Evolutionary conservation across 2,113 vertebrate genomes (phyloP), one percentile per base, ranked within the genome.

Genomic region (Tragelaphus strepsiceros): DNA sequence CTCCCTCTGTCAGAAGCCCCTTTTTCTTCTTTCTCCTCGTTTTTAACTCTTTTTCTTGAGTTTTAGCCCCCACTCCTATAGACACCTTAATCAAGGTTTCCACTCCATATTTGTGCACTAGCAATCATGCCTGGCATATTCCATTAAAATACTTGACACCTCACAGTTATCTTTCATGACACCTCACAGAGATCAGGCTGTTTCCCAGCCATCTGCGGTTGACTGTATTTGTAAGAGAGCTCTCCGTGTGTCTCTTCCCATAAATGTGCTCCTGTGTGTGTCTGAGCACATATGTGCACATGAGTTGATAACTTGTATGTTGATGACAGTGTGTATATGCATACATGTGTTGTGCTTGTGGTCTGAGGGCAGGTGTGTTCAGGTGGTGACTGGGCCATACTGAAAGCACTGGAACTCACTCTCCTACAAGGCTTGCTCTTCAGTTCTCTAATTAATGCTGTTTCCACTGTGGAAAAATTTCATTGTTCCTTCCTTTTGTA

Each of bases 281-380:
- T 22, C 13, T 4, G 15, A 71, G 12, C 82, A 28, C 0, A 0
- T 35, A 2, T 32, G 54, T 82, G n/a, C 59, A 22, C 17, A 0
- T 32, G 43, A 16, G 7, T 53, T 62, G 88, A 51, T 71, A 12
- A 30, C 22, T 49, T 10, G 1, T 32, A 17, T 24, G 35, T 39
- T 30, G 71, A 35, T 49, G 61, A 74, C 13, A 78, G 32, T n/a
- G 6, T 74, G 12, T 49, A 3, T 19, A 43, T 26, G 53, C 74
- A 56, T 26, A 5, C 26, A 13, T 32, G 56, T 62, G 4, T 39
- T 0, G 0, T 61, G 35, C 11, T 0, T 54, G 62, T 54, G 78
- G 24, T 71, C 58, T 28, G 49, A 78, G 71, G 7, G 21, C 4
- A 32, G 30, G 13, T 39, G 2, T 58, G 61, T 80, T 61, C 71